Evolutionary conservation across 2,797 vertebrate genomes (phyloP), one percentile per base, ranked within the genome.

Genomic region (Hydrolagus colliei): DNA sequence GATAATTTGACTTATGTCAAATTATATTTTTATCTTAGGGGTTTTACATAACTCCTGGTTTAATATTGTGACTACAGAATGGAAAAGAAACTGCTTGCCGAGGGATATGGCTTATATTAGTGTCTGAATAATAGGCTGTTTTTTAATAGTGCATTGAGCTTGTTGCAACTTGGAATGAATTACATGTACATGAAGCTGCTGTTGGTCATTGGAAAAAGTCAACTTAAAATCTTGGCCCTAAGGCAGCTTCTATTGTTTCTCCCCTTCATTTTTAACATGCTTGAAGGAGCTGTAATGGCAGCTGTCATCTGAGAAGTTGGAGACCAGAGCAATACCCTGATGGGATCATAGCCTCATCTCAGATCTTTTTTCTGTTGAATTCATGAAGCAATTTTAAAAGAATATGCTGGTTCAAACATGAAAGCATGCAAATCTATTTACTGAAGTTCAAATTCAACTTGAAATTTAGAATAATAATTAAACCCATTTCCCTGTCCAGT

Each of bases 301-400:
- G 89, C 88, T 90, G 89, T 91, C 89, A 89, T 80, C 88, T 87
- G 86, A 87, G 72, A 87, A 86, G 87, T 88, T 87, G 80, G 86
- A 74, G 68, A 85, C 72, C 10, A 87, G 59, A 89, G 72, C 86
- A 68, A 88, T 88, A 88, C 71, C 75, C 52, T 80, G 79, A 84
- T 84, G 79, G 65, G 79, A 84, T 84, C 79, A 71, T 14, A 84
- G 79, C 79, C 79, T 84, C 79, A 68, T 71, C 65, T 84, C 62
- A n/a, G 65, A 13, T 71, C 32, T 41, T 71, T 80, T 68, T 67
- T 35, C 22, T 35, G 16, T 84, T 84, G 65, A 68, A 84, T 84
- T 35, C 71, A 10, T 11, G 71, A 71, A 84, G 65, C 35, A 18
- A 63, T 84, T 84, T 84, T 84, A 84, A 84, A 71, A 67, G 63